Conservation (phyloP, 2,113 vertebrate species). For the Nesogale talazaci region DNA sequence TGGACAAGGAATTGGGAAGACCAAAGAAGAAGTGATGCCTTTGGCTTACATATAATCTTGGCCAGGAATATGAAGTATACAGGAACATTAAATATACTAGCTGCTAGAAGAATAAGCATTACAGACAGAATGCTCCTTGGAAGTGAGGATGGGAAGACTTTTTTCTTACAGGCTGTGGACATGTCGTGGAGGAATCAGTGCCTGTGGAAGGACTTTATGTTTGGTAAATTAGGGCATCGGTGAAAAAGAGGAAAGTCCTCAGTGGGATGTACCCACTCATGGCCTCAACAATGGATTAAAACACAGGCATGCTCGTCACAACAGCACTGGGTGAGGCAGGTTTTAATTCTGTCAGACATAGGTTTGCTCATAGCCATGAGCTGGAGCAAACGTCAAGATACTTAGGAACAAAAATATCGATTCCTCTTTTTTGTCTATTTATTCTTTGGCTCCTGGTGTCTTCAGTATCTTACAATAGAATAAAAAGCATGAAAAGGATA, state of each 20-base stretch:
- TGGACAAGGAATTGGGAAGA: no score
- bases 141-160: no score
- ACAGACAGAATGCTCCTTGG: no score
- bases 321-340: neutral
- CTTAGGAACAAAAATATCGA: no score
- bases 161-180: no score
- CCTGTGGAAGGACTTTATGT: neutral
- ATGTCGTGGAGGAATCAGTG: no score
- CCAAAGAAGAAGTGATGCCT: no score
- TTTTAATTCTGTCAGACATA: neutral
- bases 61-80: no score
- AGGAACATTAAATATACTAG: no score
- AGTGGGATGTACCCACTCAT: neutral
- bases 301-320: neutral
- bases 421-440: no score
- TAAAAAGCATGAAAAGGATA: constrained; percentile 6
- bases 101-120: no score
- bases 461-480: neutral
- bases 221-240: neutral
- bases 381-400: neutral
- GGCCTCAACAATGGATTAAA: neutral
- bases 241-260: neutral
- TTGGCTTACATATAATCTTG: no score
- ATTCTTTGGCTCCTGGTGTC: neutral
- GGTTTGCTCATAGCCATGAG: neutral